Evolutionary conservation across 1,140 invertebrate species (phyloP).

Genomic region (Drosophila willistoni): DNA sequence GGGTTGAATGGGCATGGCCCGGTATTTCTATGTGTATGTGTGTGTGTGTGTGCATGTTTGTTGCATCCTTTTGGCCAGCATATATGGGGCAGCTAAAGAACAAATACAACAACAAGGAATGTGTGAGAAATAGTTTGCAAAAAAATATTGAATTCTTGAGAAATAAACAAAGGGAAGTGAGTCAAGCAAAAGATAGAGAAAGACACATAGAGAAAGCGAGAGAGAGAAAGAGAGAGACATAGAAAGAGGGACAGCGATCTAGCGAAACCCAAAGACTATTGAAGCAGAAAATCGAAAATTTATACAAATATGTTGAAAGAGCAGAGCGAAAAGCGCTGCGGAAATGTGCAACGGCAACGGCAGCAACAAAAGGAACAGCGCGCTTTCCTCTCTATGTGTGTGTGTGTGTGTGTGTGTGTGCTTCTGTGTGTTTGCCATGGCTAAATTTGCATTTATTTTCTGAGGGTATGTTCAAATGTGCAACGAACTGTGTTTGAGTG

Average conservation of each 20-base stretch:
- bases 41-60: slow-evolving; percentile 16
- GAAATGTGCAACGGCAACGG: slow-evolving; percentile 71
- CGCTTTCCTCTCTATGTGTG: slow-evolving; percentile 46
- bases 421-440: slow-evolving; percentile 61
- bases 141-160: slow-evolving; percentile 77
- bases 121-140: slow-evolving; percentile 58
- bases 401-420: slow-evolving; percentile 15
- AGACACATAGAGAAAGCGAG: background rate
- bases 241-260: background rate
- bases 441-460: slow-evolving; percentile 79
- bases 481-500: slow-evolving; percentile 75
- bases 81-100: slow-evolving; percentile 39
- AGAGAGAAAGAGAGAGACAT: slow-evolving; percentile 2
- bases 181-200: slow-evolving; percentile 22
- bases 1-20: background rate
- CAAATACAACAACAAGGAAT: slow-evolving; percentile 50
- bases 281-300: slow-evolving; percentile 80
- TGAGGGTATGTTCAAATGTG: slow-evolving; percentile 79
- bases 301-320: slow-evolving; percentile 77
- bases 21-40: background rate
- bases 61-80: slow-evolving; percentile 39
- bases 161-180: slow-evolving; percentile 77
- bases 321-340: slow-evolving; percentile 41
- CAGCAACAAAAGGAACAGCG: slow-evolving; percentile 68
- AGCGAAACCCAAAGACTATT: slow-evolving; percentile 53